Conservation (phyloP, 1,140 invertebrate genomes). For the Carposina sasakii region DNA sequence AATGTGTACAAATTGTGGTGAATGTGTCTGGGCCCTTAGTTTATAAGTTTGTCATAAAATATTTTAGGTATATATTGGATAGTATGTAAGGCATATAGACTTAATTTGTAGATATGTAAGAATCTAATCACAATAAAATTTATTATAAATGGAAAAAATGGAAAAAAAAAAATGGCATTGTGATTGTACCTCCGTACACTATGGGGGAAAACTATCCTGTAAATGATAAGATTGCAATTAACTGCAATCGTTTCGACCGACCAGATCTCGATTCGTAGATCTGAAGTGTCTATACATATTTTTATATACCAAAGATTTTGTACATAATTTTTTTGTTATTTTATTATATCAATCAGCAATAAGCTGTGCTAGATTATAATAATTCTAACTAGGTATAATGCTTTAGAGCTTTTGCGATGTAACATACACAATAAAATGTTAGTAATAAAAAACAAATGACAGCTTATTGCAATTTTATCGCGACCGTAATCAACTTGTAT, state of each 20-base stretch:
- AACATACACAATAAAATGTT: constrained; percentile 39
- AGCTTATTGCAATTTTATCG: constrained; percentile 58
- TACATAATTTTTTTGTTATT: constrained; percentile 60
- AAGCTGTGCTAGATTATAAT: constrained; percentile 53
- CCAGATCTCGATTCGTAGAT: constrained; percentile 60
- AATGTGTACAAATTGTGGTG: constrained; percentile 64
- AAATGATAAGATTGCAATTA: constrained; percentile 60
- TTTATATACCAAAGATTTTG: constrained; percentile 64
- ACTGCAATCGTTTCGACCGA: constrained; percentile 68
- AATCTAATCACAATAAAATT: constrained; percentile 36
- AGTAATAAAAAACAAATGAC: constrained; percentile 44
- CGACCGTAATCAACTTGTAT: constrained; percentile 43
- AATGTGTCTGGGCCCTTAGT: constrained; percentile 70
- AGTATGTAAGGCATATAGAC: constrained; percentile 54
- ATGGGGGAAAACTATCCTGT: constrained; percentile 66
- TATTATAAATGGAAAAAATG: constrained; percentile 35
- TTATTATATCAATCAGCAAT: constrained; percentile 43
- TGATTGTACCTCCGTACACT: constrained; percentile 46
- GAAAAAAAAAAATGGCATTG: constrained; percentile 61
- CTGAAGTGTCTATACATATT: constrained; percentile 65
- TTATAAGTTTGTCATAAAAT: constrained; percentile 72
- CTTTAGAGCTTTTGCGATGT: constrained; percentile 61
- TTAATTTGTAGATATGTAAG: constrained; percentile 54
- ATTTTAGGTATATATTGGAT: no score
- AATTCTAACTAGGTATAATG: constrained; percentile 42